Conservation (phyloP, 2,113 vertebrate genomes). For the Eclectus roratus region DNA sequence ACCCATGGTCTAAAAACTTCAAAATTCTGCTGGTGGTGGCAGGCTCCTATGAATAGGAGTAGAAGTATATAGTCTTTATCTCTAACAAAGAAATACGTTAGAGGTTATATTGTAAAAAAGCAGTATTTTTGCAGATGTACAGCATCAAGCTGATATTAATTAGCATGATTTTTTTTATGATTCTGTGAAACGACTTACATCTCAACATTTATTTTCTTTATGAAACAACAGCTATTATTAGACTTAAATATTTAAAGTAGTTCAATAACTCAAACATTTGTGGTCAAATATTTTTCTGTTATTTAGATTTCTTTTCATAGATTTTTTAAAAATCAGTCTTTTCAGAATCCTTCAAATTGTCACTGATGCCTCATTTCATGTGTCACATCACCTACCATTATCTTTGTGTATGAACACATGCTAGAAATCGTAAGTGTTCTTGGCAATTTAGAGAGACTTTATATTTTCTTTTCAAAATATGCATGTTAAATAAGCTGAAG, state of each 20-base stretch:
- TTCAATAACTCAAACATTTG: neutral
- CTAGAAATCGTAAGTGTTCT: neutral
- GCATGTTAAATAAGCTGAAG: neutral
- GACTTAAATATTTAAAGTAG: neutral
- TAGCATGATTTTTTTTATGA: neutral
- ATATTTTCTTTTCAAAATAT: neutral
- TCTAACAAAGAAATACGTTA: neutral
- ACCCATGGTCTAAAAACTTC: neutral
- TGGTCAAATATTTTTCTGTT: neutral
- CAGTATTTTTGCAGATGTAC: neutral
- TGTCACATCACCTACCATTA: constrained; percentile 32
- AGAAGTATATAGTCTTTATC: neutral
- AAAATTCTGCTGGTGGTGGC: neutral
- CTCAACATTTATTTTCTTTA: neutral
- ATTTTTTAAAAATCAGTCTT: neutral
- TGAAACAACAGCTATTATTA: neutral
- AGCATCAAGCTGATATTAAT: neutral
- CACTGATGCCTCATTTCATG: constrained; percentile 39
- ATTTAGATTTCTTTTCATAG: neutral
- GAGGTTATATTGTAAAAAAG: neutral
- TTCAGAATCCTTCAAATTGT: constrained; percentile 9
- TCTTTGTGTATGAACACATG: constrained; percentile 29
- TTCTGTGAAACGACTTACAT: neutral
- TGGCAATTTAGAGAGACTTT: neutral
- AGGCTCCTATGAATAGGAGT: neutral